Conservation (phyloP, 2,888 invertebrate species). For the Notodonta dromedarius region DNA sequence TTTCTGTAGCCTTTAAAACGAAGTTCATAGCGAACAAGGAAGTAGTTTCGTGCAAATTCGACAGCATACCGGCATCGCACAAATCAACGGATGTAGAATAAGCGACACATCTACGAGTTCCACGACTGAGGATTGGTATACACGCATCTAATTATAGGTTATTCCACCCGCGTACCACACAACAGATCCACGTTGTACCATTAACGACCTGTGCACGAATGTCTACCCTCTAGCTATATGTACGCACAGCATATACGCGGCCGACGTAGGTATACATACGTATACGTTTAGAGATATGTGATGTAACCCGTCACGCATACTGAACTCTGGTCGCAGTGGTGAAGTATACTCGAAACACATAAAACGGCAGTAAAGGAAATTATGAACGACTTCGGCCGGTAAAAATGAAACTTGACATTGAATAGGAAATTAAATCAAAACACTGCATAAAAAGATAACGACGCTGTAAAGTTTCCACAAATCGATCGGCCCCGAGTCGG, state of each 20-base stretch:
- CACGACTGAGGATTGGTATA: conserved; percentile 70
- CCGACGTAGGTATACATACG: not conserved
- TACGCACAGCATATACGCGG: conserved; percentile 48
- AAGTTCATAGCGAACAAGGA: not conserved
- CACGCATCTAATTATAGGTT: conserved; percentile 83
- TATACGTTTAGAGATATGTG: conserved; percentile 47
- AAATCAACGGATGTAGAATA: conserved; percentile 63
- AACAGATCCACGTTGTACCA: conserved; percentile 76
- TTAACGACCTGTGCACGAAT: conserved; percentile 77
- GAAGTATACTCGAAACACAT: conserved; percentile 33
- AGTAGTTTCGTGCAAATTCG: conserved; percentile 9
- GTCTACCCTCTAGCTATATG: conserved; percentile 59
- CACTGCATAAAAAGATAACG: conserved; percentile 60
- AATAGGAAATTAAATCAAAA: conserved; percentile 50
- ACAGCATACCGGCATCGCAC: conserved; percentile 48
- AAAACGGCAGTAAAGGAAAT: conserved; percentile 46
- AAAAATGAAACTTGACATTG: conserved; percentile 63
- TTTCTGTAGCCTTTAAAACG: not conserved
- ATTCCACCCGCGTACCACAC: conserved; percentile 78
- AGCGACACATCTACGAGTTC: conserved; percentile 71
- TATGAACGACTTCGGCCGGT: conserved; percentile 34
- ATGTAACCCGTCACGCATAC: conserved; percentile 63
- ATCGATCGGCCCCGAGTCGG: conserved; percentile 54
- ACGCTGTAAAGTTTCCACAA: conserved; percentile 58
- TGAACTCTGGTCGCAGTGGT: conserved; percentile 44